A percentile compares a stretch with the other conserved stretches of the same genome.
phyloP scores from a whole-genome alignment of 2,888 invertebrate genomes.

The Agrochola litura region DNA sequence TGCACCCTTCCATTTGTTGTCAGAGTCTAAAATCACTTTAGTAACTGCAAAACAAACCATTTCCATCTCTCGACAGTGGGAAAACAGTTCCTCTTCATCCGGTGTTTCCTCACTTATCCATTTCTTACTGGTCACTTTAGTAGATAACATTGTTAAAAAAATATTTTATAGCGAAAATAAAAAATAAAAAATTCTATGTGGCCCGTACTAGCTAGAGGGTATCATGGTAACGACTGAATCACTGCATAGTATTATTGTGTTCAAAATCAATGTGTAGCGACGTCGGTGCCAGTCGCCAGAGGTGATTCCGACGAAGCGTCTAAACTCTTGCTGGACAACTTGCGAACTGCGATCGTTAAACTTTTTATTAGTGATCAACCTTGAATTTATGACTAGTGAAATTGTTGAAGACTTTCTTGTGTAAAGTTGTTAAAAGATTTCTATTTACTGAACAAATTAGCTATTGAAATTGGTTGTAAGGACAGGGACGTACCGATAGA shows the following conservation, averaged over 20 bases:
- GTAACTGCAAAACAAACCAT: conserved; percentile 86
- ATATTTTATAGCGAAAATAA: conserved; percentile 57
- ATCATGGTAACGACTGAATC: conserved; percentile 81
- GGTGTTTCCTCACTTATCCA: conserved; percentile 90
- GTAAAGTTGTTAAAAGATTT: conserved; percentile 30
- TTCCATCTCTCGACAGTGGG: conserved; percentile 88
- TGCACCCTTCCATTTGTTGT: conserved; percentile 87
- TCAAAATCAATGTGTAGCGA: conserved; percentile 86
- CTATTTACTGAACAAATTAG: conserved; percentile 23
- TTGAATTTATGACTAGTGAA: conserved; percentile 75
- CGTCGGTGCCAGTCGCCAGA: conserved; percentile 81
- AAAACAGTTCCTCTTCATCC: conserved; percentile 88
- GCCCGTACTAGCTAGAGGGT: conserved; percentile 75
- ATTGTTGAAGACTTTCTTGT: conserved; percentile 56
- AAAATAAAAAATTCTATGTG: conserved; percentile 62
- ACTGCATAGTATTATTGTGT: conserved; percentile 76
- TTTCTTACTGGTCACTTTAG: conserved; percentile 81
- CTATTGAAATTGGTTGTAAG: conserved; percentile 13
- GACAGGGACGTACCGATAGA: not conserved
- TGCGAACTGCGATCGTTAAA: conserved; percentile 80
- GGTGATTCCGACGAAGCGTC: conserved; percentile 69
- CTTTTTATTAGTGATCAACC: conserved; percentile 82
- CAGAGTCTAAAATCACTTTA: conserved; percentile 85
- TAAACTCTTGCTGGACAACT: conserved; percentile 82
- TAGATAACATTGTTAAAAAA: conserved; percentile 75